Conservation (phyloP, 2,888 invertebrate genomes). For the Oscheius sp. region DNA sequence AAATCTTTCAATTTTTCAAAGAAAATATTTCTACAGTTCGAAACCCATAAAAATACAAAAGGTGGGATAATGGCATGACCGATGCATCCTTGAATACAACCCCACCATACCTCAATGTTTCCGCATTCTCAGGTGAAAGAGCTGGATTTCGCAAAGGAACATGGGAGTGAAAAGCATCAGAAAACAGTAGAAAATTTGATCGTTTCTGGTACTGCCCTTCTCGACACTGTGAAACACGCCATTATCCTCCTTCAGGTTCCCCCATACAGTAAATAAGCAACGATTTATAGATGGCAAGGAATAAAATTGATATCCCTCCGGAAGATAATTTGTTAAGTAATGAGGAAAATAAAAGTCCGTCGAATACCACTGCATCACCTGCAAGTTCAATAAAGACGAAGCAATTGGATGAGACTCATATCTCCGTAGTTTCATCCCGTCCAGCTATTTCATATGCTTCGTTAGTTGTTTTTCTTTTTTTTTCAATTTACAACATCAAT, state of each 20-base stretch:
- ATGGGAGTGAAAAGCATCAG: constrained; percentile 33
- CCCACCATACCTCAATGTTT: no score
- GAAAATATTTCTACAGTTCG: not conserved
- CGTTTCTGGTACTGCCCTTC: constrained; percentile 78
- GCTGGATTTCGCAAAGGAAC: constrained; percentile 43
- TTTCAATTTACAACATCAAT: not conserved
- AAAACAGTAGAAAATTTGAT: constrained; percentile 50
- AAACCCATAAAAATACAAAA: not conserved
- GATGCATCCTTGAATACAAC: no score
- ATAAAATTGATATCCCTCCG: constrained; percentile 38
- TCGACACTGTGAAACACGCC: constrained; percentile 97
- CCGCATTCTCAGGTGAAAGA: constrained; percentile 45
- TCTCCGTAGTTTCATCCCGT: not conserved
- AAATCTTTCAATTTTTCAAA: no score
- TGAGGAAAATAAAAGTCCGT: constrained; percentile 13
- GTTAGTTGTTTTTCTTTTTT: constrained; percentile 25
- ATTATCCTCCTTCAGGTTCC: constrained; percentile 80
- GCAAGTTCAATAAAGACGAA: not conserved
- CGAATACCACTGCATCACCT: not conserved
- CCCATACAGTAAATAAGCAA: constrained; percentile 63
- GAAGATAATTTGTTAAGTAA: not conserved
- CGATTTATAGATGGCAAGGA: constrained; percentile 74
- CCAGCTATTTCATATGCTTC: constrained; percentile 27
- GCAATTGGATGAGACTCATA: not conserved
- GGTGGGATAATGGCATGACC: not conserved